These are phyloP conservation scores for Malurus elegans DNA, from an alignment of 2,113 vertebrate genomes.

Conservation along the genomic window DNA sequence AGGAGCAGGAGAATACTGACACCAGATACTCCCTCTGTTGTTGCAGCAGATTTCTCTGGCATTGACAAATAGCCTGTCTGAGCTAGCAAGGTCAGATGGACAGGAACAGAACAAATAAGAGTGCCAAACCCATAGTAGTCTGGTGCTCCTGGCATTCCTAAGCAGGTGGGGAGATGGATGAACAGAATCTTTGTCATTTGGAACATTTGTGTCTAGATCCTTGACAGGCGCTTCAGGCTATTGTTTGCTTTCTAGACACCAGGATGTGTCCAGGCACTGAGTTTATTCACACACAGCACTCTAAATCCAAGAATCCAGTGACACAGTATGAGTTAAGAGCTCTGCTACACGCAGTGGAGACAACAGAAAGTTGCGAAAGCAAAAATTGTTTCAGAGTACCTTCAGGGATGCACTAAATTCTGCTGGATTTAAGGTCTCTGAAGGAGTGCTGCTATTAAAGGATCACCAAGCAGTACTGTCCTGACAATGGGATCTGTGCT, in stretches of 20 bases:
- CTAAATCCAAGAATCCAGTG: neutral
- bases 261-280: neutral
- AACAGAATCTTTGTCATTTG: neutral
- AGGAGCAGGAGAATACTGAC: constrained; percentile 27
- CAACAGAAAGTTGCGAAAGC: neutral
- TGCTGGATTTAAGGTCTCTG: neutral
- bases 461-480: neutral
- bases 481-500: neutral
- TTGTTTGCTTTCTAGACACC: constrained; percentile 24
- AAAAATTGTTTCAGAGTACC: neutral
- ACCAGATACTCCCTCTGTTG: constrained; percentile 41
- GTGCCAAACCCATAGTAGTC: neutral
- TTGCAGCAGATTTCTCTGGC: constrained; percentile 21
- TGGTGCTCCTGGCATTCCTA: neutral
- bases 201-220: neutral
- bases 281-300: neutral
- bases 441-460: neutral
- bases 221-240: neutral
- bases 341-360: neutral
- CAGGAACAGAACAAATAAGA: constrained; percentile 30
- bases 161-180: neutral
- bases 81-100: constrained; percentile 46
- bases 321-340: neutral
- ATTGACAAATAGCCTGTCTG: constrained; percentile 19
- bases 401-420: neutral